Base-by-base conservation (phyloP, 2,113 vertebrate genomes). In the Donacobius atricapilla region DNA sequence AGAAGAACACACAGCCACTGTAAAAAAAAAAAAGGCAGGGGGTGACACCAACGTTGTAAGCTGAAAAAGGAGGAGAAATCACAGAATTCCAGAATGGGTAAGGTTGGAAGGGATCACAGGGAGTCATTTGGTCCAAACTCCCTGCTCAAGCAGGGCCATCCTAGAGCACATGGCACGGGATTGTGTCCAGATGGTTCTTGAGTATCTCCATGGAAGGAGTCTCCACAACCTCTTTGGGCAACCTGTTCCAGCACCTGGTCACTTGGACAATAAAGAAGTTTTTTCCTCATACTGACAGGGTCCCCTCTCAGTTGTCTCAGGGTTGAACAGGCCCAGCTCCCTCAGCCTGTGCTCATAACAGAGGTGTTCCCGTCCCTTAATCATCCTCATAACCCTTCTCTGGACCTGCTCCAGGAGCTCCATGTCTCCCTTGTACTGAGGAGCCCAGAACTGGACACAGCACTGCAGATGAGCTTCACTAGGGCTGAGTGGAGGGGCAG, bases 401-500 rank as follows among this genome's bases (percentile, higher is more conserved):
- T 20, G 37, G 10, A 30, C 13, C 58, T n/a, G n/a, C n/a, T n/a
- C n/a, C 27, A 50, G 44, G 33, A 33, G 12, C 22, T 58, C 58
- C 51, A 16, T 14, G 60, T 73, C 37, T 19, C 58, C 19, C 15
- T 28, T 19, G 10, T 14, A 5, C 61, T 51, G 53, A 35, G 35
- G 17, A 57, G 25, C 25, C 42, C 76, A 72, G 66, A 56, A 35
- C 42, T 48, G 66, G 48, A 15, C 57, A 25, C n/a, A 47, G 40
- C 2, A 5, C 35, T 65, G 42, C 76, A 78, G 64, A 4, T 17
- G 30, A 0, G 0, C 7, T 2, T 79, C 57, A 56, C 21, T 3
- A 48, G 48, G 42, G 16, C 35, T 64, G 57, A 48, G 65, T 1
- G 56, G 57, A 56, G 17, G 13, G 9, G 20, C 35, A 72, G 66